Conservation (phyloP, 2,797 vertebrate species). For the Neosilurus hyrtlii region DNA sequence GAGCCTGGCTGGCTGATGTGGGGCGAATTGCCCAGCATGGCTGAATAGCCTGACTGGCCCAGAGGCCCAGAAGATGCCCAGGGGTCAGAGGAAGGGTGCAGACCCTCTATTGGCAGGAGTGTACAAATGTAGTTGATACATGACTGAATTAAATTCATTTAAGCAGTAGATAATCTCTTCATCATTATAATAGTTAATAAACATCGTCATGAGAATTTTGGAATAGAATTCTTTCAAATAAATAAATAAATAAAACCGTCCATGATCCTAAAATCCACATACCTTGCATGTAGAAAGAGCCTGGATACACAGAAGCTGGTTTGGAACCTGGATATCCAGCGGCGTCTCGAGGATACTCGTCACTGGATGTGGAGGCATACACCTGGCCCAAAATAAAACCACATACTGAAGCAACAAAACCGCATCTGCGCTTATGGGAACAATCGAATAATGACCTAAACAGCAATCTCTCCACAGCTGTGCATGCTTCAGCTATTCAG, state of each 20-base stretch:
- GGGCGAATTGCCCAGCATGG: conserved; percentile 85
- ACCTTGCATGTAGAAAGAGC: conserved; percentile 94
- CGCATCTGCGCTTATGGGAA: conserved; percentile 27
- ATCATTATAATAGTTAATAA: neutral
- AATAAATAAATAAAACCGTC: no score
- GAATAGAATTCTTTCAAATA: no score
- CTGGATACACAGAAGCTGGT: conserved; percentile 84
- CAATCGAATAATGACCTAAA: conserved; percentile 26
- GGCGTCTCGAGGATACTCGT: conserved; percentile 88
- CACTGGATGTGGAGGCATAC: conserved; percentile 91
- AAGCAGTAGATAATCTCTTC: neutral
- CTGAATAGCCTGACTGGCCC: conserved; percentile 82
- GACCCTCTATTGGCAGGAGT: conserved; percentile 74
- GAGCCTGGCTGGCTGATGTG: conserved; percentile 81
- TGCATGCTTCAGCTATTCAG: conserved; percentile 39
- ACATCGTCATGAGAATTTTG: neutral
- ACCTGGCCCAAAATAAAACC: conserved; percentile 74
- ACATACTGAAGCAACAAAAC: conserved; percentile 33
- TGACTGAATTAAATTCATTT: neutral
- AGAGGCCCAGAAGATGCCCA: conserved; percentile 82
- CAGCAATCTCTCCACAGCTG: conserved; percentile 35
- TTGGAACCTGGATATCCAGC: conserved; percentile 84
- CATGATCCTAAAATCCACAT: neutral
- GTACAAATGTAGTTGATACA: neutral
- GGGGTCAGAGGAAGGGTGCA: conserved; percentile 82